A percentile compares a stretch with the other conserved stretches of the same genome.
Evolutionary conservation across 2,797 vertebrate genomes (phyloP).

Genomic region (Gallinago solitaria): DNA sequence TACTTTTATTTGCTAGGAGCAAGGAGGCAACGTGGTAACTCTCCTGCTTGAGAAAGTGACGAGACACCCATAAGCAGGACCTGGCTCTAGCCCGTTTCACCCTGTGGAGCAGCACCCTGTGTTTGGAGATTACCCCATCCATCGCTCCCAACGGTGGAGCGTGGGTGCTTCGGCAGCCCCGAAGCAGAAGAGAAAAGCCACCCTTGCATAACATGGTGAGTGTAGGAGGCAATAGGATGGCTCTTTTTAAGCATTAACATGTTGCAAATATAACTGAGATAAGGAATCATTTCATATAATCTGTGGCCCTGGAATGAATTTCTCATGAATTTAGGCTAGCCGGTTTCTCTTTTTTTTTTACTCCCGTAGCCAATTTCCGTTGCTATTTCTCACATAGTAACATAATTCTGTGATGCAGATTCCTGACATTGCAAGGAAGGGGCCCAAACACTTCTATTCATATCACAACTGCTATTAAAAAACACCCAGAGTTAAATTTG

Average conservation of each 20-base stretch:
- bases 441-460: constrained; percentile 3
- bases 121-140: neutral
- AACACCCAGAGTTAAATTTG: constrained; percentile 32
- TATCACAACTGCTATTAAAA: constrained; percentile 25
- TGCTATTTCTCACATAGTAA: neutral
- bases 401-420: neutral
- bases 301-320: neutral
- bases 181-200: neutral
- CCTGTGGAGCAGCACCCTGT: neutral
- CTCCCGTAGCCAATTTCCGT: neutral
- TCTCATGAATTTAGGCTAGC: constrained; percentile 1
- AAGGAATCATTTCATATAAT: neutral
- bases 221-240: constrained; percentile 7
- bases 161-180: neutral
- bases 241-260: neutral
- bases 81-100: neutral
- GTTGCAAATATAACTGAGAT: neutral
- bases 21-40: neutral
- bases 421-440: constrained; percentile 28
- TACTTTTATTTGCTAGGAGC: too few relatives aligned
- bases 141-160: neutral
- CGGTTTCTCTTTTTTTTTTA: neutral
- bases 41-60: neutral
- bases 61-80: neutral
- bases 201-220: neutral